Conservation (phyloP, 2,888 invertebrate genomes). For the Buathra laborator region DNA sequence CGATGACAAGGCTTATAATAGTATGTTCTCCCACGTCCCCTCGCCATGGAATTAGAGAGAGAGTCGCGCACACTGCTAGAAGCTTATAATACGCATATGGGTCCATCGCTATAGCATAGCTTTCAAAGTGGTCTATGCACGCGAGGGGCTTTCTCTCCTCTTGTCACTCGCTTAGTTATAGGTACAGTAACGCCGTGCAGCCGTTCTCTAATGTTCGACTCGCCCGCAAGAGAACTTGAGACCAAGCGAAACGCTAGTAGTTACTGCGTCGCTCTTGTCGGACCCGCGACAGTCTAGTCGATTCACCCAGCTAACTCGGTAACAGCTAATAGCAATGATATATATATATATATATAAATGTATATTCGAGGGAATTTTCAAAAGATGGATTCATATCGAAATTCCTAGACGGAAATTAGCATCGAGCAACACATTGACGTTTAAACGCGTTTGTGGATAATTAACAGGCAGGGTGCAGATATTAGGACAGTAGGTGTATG, state of each 20-base stretch:
- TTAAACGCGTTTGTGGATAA: too few species aligned
- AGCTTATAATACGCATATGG: constrained; percentile 14
- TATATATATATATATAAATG: constrained; percentile 15
- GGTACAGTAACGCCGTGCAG: not conserved
- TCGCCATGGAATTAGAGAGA: constrained; percentile 28
- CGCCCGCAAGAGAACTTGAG: constrained; percentile 17
- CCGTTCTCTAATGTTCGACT: constrained; percentile 18
- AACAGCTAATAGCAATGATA: not conserved
- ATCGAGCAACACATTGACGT: not conserved
- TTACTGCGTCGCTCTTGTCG: constrained; percentile 64
- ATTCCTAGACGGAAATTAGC: constrained; percentile 25
- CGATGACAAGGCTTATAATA: constrained; percentile 42
- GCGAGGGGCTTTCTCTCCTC: constrained; percentile 35
- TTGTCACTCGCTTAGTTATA: not conserved
- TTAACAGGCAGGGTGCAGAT: too few species aligned
- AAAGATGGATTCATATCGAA: constrained; percentile 63
- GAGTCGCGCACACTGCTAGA: constrained; percentile 18
- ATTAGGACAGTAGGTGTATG: too few species aligned
- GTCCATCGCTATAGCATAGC: constrained; percentile 1
- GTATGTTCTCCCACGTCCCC: constrained; percentile 51
- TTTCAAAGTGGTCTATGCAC: constrained; percentile 60
- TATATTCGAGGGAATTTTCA: constrained; percentile 39
- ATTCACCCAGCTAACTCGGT: constrained; percentile 50
- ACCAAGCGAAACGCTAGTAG: constrained; percentile 58
- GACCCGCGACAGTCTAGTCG: constrained; percentile 61